phyloP scores from a whole-genome alignment of 2,888 invertebrate species.

The Lamellibrachia satsuma region DNA sequence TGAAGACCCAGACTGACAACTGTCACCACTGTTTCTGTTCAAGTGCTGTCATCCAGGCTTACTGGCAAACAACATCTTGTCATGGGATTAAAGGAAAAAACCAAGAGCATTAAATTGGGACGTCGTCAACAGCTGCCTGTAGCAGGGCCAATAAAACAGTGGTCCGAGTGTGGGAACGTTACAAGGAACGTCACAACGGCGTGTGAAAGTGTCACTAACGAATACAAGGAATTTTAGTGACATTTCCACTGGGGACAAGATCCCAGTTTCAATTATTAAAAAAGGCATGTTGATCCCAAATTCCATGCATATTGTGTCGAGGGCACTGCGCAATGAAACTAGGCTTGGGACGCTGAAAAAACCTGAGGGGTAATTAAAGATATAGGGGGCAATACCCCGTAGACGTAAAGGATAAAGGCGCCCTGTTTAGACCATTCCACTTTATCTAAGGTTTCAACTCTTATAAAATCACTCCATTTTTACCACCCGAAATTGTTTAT shows the following conservation, averaged over 20 bases:
- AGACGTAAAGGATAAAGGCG: too few species aligned
- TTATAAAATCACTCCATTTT: too few species aligned
- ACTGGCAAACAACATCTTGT: background rate
- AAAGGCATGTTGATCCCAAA: background rate
- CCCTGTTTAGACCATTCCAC: too few species aligned
- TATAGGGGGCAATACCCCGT: too few species aligned
- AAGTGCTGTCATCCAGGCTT: background rate
- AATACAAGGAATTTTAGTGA: background rate
- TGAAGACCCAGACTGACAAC: background rate
- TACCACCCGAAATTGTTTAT: too few species aligned
- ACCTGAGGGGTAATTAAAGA: background rate
- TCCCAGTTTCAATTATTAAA: background rate
- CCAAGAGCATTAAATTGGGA: background rate
- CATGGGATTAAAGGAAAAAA: background rate
- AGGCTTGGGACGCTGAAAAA: background rate
- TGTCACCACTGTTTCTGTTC: background rate
- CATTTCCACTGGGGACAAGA: background rate
- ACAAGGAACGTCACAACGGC: background rate
- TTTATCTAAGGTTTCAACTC: too few species aligned
- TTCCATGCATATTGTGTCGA: background rate
- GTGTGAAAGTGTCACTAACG: background rate
- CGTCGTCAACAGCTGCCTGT: slow-evolving; percentile 1
- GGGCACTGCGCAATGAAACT: background rate
- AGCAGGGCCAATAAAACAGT: background rate
- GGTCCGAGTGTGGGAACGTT: background rate